These are phyloP conservation scores for Himalopsyche anomala DNA, from an alignment of 2,888 invertebrate species.

Conservation along the genomic window DNA sequence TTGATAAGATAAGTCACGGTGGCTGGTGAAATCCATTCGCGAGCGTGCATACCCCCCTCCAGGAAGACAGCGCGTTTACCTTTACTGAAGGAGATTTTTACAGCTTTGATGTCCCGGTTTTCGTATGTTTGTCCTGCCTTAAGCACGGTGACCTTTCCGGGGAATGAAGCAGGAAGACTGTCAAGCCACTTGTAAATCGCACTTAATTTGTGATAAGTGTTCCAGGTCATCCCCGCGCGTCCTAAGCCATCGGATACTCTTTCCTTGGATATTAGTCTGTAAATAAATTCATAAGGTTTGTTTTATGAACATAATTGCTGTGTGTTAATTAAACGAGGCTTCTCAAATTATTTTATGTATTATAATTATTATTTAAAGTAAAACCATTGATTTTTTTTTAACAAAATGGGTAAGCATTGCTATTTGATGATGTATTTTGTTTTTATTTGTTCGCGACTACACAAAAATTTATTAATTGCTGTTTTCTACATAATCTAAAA, in stretches of 20 bases:
- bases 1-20: constrained; percentile 83
- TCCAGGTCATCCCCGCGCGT: constrained; percentile 74
- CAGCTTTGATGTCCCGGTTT: constrained; percentile 78
- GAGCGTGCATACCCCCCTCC: constrained; percentile 81
- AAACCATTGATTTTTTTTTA: no score
- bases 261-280: constrained; percentile 72
- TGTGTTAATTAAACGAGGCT: no score
- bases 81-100: constrained; percentile 72
- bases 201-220: constrained; percentile 77
- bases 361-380: no score
- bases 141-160: constrained; percentile 74
- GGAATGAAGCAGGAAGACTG: constrained; percentile 73
- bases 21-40: constrained; percentile 87
- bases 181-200: constrained; percentile 80
- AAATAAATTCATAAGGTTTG: constrained; percentile 59
- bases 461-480: no score
- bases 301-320: no score
- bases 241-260: constrained; percentile 68
- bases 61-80: constrained; percentile 79
- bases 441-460: no score
- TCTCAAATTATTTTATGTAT: no score
- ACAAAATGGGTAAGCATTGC: no score
- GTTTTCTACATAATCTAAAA: no score
- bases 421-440: no score
- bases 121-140: constrained; percentile 79